Evolutionary conservation across 2,113 vertebrate species (phyloP).

Genomic region (Chunga burmeisteri): DNA sequence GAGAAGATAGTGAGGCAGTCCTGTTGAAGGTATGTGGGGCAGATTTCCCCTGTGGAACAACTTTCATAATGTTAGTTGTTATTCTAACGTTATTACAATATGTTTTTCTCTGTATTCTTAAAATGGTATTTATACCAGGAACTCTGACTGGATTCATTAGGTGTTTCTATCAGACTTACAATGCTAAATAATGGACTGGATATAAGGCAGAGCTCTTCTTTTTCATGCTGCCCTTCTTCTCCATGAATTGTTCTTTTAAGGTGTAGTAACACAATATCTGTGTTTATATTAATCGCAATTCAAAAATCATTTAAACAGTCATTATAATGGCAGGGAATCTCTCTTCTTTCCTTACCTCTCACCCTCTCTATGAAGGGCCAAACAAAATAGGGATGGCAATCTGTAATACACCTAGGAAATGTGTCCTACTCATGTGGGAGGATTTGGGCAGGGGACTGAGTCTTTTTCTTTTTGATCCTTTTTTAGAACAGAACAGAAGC

Average conservation of each 20-base stretch:
- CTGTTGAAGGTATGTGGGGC: neutral
- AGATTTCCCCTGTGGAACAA: neutral
- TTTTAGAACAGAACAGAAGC: neutral
- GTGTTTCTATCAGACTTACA: neutral
- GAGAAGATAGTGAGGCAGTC: accelerated
- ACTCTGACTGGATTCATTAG: neutral
- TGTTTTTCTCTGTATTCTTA: neutral
- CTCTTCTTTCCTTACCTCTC: neutral
- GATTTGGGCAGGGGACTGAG: neutral
- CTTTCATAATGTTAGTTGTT: neutral
- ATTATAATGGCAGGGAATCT: neutral
- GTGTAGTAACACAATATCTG: neutral
- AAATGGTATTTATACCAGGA: neutral
- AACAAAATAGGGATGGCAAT: neutral
- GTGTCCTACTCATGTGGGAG: neutral
- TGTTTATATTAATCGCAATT: neutral
- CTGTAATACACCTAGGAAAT: neutral
- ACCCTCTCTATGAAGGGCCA: neutral
- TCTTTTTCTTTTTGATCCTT: neutral
- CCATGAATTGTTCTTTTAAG: neutral
- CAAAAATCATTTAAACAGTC: neutral
- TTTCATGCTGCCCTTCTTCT: neutral
- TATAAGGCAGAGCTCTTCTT: neutral
- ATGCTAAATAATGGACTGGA: neutral
- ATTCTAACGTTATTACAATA: neutral